These are phyloP conservation scores for Damaliscus lunatus DNA, from an alignment of 2,113 vertebrate species.

Conservation along the genomic window DNA sequence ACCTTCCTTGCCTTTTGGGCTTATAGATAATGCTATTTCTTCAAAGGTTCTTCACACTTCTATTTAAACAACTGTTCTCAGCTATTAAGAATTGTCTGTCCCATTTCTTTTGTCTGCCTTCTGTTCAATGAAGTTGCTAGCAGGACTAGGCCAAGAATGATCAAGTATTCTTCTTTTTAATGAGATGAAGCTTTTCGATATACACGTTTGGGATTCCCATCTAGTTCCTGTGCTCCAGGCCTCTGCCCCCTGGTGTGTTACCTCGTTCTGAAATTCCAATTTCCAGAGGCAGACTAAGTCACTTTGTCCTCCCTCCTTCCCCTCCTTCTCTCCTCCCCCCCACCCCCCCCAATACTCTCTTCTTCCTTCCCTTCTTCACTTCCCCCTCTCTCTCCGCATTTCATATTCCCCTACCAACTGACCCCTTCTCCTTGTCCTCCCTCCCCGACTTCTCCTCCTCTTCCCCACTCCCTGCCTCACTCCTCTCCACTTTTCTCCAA, in stretches of 20 bases:
- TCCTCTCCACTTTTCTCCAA: neutral
- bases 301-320: neutral
- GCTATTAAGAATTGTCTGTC: neutral
- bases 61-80: neutral
- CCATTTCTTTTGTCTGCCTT: constrained; percentile 19
- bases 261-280: neutral
- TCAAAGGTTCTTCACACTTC: constrained; percentile 16
- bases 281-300: neutral
- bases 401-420: neutral
- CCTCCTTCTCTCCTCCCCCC: neutral
- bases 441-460: neutral
- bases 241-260: neutral
- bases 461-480: neutral
- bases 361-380: neutral
- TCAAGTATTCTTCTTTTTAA: neutral
- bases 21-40: neutral
- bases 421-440: neutral
- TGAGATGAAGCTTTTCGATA: neutral
- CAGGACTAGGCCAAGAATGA: neutral
- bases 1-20: neutral
- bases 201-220: neutral
- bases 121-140: neutral
- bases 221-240: neutral
- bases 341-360: neutral
- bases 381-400: neutral